A percentile compares a stretch with the other conserved stretches of the same genome.
phyloP scores from a whole-genome alignment of 2,113 vertebrate species.

The Brachionichthys hirsutus region DNA sequence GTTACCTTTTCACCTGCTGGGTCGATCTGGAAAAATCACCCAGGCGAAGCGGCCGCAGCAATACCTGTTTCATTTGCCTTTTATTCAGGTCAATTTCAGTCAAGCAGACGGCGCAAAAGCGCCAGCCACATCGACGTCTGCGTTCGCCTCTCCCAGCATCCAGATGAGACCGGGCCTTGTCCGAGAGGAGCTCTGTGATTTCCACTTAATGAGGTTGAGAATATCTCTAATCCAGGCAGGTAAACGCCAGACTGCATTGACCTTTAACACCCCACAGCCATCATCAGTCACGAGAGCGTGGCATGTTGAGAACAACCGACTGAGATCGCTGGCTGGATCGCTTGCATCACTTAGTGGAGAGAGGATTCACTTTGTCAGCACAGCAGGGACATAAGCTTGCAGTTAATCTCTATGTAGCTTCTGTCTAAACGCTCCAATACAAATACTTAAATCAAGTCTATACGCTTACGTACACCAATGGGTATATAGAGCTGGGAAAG shows the following conservation, averaged over 20 bases:
- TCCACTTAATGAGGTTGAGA: conserved; percentile 60
- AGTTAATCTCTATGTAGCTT: conserved; percentile 4
- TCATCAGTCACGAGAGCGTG: conserved; percentile 48
- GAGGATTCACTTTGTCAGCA: not conserved
- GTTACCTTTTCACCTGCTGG: conserved; percentile 13
- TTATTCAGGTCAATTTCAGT: conserved; percentile 37
- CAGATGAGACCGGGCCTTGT: conserved; percentile 48
- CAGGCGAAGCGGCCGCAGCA: conserved; percentile 17
- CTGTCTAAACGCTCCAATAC: not conserved
- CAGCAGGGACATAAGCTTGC: not conserved
- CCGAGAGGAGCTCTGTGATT: conserved; percentile 38
- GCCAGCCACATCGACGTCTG: conserved; percentile 37
- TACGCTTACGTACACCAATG: too few relatives aligned
- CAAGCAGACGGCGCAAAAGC: conserved; percentile 37
- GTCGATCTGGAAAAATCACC: conserved; percentile 5
- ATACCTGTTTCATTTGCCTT: conserved; percentile 28
- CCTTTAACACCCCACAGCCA: conserved; percentile 48
- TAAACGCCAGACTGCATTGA: conserved; percentile 35
- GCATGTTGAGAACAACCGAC: conserved; percentile 41
- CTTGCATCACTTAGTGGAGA: conserved; percentile 16
- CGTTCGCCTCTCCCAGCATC: conserved; percentile 46
- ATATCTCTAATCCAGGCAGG: conserved; percentile 31
- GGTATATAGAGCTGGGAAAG: too few relatives aligned
- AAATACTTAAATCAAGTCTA: too few relatives aligned
- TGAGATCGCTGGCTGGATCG: not conserved